Conservation (phyloP, 2,797 vertebrate genomes). For the Lepidocolaptes lacrymiger region DNA sequence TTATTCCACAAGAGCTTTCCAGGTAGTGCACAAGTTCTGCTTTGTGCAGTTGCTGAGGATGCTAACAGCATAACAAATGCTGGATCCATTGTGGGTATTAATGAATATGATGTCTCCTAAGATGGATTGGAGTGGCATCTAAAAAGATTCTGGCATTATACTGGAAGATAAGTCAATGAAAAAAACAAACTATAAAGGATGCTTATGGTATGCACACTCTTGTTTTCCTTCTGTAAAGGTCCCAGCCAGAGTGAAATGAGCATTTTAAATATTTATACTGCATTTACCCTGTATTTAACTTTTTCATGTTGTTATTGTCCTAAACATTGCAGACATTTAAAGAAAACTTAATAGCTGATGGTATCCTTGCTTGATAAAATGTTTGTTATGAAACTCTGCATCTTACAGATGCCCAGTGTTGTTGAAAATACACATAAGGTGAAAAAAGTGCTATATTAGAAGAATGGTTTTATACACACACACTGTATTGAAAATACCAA, state of each 20-base stretch:
- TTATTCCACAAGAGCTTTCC: background rate
- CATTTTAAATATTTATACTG: background rate
- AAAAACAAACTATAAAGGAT: accelerated
- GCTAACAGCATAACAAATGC: background rate
- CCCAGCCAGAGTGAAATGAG: background rate
- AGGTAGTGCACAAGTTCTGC: background rate
- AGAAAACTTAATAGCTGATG: background rate
- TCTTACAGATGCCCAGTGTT: background rate
- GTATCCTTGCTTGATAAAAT: background rate
- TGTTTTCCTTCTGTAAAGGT: background rate
- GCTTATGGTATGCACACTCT: background rate
- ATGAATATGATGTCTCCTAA: background rate
- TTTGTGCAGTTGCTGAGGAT: background rate
- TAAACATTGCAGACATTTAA: background rate
- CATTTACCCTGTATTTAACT: background rate
- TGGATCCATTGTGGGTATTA: background rate
- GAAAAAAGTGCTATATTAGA: background rate
- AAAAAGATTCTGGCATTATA: background rate
- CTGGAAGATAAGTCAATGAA: background rate
- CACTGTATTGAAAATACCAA: background rate
- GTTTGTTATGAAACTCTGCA: background rate
- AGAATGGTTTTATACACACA: background rate
- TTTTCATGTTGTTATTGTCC: background rate
- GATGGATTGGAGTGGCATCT: background rate
- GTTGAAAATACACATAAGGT: background rate